These are phyloP conservation scores for Megaustenia siamemsis DNA, from an alignment of 2,888 invertebrate genomes.

Conservation along the genomic window DNA sequence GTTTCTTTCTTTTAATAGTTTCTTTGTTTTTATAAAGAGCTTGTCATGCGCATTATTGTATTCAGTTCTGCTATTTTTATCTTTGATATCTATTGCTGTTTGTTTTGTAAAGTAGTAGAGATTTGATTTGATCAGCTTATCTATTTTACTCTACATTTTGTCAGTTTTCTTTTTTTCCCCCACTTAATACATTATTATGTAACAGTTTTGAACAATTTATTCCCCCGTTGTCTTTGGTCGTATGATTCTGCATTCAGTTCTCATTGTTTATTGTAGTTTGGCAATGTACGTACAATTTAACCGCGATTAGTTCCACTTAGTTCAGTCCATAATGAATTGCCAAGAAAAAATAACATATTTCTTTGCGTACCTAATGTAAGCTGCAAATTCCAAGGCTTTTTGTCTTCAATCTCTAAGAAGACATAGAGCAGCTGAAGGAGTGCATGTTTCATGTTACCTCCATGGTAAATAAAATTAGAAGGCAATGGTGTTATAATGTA, in stretches of 20 bases:
- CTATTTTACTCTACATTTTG: background rate
- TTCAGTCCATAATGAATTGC: no score
- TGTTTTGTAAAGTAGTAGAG: background rate
- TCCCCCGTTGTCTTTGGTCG: slow-evolving; percentile 21
- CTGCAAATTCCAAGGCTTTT: no score
- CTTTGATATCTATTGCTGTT: background rate
- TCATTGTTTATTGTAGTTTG: background rate
- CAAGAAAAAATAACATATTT: no score
- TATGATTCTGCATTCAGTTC: background rate
- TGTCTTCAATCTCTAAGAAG: no score
- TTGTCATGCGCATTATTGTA: slow-evolving; percentile 13
- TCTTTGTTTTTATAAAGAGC: background rate
- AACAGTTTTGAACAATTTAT: slow-evolving; percentile 24
- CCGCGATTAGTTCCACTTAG: no score
- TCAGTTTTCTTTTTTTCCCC: background rate
- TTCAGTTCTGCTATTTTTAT: background rate
- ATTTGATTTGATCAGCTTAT: background rate
- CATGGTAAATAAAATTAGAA: no score
- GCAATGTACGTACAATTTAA: background rate
- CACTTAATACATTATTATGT: background rate
- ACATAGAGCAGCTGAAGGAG: no score
- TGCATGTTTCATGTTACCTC: no score
- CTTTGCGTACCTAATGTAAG: no score
- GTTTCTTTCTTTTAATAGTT: background rate
- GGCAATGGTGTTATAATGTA: no score